These are phyloP conservation scores for Kryptolebias marmoratus DNA, from an alignment of 2,113 vertebrate genomes.

Conservation along the genomic window DNA sequence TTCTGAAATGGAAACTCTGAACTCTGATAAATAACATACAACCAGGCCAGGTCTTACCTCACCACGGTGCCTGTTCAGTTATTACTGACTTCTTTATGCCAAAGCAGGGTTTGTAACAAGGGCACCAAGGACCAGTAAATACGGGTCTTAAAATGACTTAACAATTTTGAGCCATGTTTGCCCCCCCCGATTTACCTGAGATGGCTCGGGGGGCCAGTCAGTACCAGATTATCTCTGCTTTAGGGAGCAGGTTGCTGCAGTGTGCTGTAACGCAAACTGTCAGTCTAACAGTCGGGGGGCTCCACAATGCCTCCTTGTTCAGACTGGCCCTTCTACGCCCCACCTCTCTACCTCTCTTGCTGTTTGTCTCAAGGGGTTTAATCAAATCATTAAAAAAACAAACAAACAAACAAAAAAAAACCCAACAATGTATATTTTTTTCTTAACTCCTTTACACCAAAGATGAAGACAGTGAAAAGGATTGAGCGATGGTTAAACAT, in stretches of 20 bases:
- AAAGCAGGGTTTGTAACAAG: background rate
- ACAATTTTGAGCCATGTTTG: background rate
- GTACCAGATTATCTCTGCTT: conserved; percentile 69
- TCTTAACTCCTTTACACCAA: background rate
- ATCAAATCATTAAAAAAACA: conserved; percentile 36
- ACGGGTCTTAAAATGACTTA: background rate
- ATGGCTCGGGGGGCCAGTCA: conserved; percentile 35
- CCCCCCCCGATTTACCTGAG: conserved; percentile 56
- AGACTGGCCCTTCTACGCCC: conserved; percentile 61
- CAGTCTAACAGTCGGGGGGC: conserved; percentile 73
- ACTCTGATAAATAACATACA: no score
- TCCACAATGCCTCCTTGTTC: conserved; percentile 79
- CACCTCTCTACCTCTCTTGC: conserved; percentile 63
- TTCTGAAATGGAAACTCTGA: no score
- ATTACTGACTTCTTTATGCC: no score
- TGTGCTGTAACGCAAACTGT: conserved; percentile 76
- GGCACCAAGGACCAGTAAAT: background rate
- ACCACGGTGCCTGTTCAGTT: no score
- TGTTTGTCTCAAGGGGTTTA: conserved; percentile 49
- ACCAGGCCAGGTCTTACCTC: no score
- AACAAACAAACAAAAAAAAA: conserved; percentile 5
- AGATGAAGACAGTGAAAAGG: background rate
- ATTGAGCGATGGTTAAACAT: conserved; percentile 8
- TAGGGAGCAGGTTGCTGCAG: conserved; percentile 66
- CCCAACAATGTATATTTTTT: conserved; percentile 13